Evolutionary conservation across 2,113 vertebrate genomes (phyloP), one percentile per base, ranked within the genome.

Genomic region (Dinomys branickii): DNA sequence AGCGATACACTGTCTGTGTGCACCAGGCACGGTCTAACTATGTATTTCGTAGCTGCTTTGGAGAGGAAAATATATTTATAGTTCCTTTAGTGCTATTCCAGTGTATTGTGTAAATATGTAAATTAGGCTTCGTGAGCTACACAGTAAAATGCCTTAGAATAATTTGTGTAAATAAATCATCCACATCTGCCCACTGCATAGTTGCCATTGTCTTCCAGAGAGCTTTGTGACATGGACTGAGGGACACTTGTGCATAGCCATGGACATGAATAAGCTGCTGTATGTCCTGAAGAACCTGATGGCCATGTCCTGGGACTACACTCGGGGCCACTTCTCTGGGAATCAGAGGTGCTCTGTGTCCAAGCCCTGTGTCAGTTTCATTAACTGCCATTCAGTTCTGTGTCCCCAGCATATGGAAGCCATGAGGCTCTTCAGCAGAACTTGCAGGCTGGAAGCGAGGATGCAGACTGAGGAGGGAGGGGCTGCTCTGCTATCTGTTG

Each of bases 51-150:
- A 82, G 92, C 85, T 94, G 85, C 81, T 93, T 22, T 86, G 78
- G 93, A 90, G 95, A 84, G 71, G 90, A 88, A 95, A 90, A 58
- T 88, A 47, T 58, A 96, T 95, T 94, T 94, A 92, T 83, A 88
- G 94, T 54, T 92, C 94, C 96, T 59, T 88, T 82, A 86, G 88
- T n/a, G 82, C 93, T 90, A 88, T 97, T 93, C 94, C 41, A 20
- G 82, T 85, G 95, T 95, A 91, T 91, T 95, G 97, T 94, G 54
- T 95, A 83, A 92, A 94, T 92, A 91, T 94, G 97, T 88, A 96
- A 95, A 96, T 96, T 58, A 82, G 92, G 71, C 63, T 82, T 35
- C 17, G 5, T 75, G 92, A 96, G 61, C 95, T 38, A 83, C 88
- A 85, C 88, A 83, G 95, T 84, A 67, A 97, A 96, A 95, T 24